Conservation (phyloP, 2,888 invertebrate species). For the Apamea anceps region DNA sequence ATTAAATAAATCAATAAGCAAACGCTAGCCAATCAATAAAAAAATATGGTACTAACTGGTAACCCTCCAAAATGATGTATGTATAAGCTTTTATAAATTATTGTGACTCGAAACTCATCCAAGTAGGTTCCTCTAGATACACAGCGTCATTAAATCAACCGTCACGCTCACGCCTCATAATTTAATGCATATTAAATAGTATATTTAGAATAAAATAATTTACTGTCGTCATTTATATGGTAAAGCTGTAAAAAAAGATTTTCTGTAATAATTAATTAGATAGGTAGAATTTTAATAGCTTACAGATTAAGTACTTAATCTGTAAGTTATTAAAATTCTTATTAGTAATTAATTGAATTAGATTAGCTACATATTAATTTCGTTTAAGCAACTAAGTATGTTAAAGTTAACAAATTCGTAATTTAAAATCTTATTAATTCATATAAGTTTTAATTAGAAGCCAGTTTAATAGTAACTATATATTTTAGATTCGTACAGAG, state of each 20-base stretch:
- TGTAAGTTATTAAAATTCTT: conserved; percentile 15
- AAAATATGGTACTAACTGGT: not conserved
- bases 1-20: not conserved
- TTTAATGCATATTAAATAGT: not conserved
- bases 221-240: not conserved
- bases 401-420: conserved; percentile 22
- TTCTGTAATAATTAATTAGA: conserved; percentile 5
- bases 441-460: conserved; percentile 37
- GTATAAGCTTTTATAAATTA: not conserved
- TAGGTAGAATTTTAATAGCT: too few relatives aligned
- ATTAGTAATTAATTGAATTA: not conserved
- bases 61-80: not conserved
- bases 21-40: not conserved
- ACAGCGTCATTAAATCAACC: not conserved
- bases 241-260: not conserved
- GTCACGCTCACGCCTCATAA: not conserved
- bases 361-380: conserved; percentile 10
- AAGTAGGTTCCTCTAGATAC: not conserved
- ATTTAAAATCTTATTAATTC: conserved; percentile 9
- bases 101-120: not conserved
- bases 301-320: not conserved
- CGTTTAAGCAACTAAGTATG: not conserved
- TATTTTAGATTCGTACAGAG: conserved; percentile 13
- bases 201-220: conserved; percentile 5
- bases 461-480: conserved; percentile 1